A percentile compares a stretch with the other conserved stretches of the same genome.
Evolutionary conservation across 2,797 vertebrate species (phyloP).

Genomic region (Philypnodon macrostomus): DNA sequence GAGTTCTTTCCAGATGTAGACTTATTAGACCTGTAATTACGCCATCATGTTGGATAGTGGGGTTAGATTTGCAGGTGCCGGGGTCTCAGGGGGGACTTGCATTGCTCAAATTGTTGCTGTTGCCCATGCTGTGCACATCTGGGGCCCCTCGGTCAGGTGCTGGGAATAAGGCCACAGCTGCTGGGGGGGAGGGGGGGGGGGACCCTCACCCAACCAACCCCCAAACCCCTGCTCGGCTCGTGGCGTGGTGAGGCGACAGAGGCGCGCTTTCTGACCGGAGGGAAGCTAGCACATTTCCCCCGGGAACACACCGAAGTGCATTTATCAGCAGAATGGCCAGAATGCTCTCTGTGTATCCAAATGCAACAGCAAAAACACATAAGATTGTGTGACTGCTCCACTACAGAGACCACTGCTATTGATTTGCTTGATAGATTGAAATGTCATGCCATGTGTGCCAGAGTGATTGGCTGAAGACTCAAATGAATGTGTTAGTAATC

Average conservation of each 20-base stretch:
- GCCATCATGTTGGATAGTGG: conserved; percentile 58
- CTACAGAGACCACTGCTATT: conserved; percentile 50
- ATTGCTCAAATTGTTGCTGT: conserved; percentile 73
- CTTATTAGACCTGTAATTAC: conserved; percentile 70
- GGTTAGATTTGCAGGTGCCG: conserved; percentile 71
- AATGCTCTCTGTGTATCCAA: conserved; percentile 56
- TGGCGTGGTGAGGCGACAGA: conserved; percentile 43
- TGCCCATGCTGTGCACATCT: conserved; percentile 67
- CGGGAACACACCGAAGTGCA: conserved; percentile 60
- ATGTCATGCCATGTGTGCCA: conserved; percentile 60
- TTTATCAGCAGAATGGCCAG: conserved; percentile 70
- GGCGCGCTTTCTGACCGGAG: conserved; percentile 62
- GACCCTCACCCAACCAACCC: conserved; percentile 20
- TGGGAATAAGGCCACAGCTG: conserved; percentile 77
- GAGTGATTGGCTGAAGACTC: conserved; percentile 37
- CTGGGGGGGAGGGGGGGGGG: conserved; percentile 36
- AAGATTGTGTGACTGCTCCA: conserved; percentile 39
- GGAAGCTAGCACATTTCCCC: conserved; percentile 67
- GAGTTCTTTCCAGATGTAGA: conserved; percentile 57
- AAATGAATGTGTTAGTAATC: conserved; percentile 20
- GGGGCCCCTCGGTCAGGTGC: conserved; percentile 71
- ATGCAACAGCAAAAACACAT: conserved; percentile 46
- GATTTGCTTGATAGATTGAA: conserved; percentile 71
- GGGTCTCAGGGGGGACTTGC: conserved; percentile 63
- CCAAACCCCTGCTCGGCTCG: neutral